A percentile compares a stretch with the other conserved stretches of the same genome.
Evolutionary conservation across 2,113 vertebrate genomes (phyloP).

Genomic region (Cavia porcellus): DNA sequence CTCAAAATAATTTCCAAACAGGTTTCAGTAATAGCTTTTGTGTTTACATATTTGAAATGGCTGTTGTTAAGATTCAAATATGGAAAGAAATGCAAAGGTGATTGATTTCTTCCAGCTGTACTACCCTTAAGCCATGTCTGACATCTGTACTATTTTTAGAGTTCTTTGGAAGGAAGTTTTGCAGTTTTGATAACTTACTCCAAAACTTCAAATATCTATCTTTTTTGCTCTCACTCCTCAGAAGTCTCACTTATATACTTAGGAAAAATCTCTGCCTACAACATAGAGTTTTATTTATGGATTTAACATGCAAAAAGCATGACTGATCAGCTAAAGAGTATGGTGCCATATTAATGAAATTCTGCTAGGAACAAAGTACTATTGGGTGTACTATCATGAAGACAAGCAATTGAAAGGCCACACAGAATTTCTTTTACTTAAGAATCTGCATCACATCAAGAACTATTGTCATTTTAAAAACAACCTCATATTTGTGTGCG

Average conservation of each 20-base stretch:
- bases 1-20: constrained; percentile 38
- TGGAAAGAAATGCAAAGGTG: background rate
- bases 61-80: constrained; percentile 6
- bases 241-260: background rate
- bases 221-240: background rate
- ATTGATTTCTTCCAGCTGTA: constrained; percentile 16
- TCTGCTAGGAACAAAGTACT: background rate
- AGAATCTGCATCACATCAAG: background rate
- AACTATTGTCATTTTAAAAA: background rate
- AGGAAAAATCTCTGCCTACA: background rate
- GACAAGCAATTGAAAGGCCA: background rate
- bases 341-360: background rate
- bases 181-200: constrained; percentile 49
- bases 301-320: constrained; percentile 32
- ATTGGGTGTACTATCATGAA: background rate
- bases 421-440: background rate
- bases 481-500: background rate
- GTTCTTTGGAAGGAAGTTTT: constrained; percentile 32
- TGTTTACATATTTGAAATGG: constrained; percentile 64
- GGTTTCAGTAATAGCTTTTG: background rate
- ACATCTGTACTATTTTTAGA: constrained; percentile 52
- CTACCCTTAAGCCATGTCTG: constrained; percentile 10
- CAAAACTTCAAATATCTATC: constrained; percentile 25
- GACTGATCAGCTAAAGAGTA: background rate
- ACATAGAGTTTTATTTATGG: background rate